Evolutionary conservation across 2,888 invertebrate genomes (phyloP).

Genomic region (Uloborus plumipes): DNA sequence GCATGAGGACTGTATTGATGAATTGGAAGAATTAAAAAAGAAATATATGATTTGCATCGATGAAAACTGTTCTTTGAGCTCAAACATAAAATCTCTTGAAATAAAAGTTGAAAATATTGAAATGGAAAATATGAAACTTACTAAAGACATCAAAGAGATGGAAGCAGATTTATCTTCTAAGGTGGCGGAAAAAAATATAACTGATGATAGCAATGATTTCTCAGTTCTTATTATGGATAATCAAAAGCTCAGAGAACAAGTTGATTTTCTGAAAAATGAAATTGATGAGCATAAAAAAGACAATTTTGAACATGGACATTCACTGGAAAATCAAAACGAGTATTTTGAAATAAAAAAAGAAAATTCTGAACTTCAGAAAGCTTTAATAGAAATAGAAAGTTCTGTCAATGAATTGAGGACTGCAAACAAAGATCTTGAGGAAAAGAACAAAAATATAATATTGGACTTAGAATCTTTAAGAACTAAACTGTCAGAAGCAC

Average conservation of each 20-base stretch:
- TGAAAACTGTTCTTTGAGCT: conserved; percentile 22
- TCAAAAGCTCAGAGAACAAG: conserved; percentile 20
- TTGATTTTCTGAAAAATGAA: conserved; percentile 17
- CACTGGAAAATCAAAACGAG: neutral
- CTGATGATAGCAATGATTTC: conserved; percentile 6
- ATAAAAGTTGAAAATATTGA: neutral
- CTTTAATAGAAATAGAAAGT: neutral
- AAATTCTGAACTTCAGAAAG: conserved; percentile 1
- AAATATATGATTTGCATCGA: conserved; percentile 33
- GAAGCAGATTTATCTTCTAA: neutral
- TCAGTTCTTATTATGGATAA: conserved; percentile 28
- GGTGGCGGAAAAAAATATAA: neutral
- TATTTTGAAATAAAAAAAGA: conserved; percentile 4
- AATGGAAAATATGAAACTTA: conserved; percentile 8
- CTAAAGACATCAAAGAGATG: neutral
- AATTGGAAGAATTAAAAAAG: conserved; percentile 19
- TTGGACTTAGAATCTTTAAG: neutral
- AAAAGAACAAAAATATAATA: conserved; percentile 9
- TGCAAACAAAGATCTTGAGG: conserved; percentile 6
- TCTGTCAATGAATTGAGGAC: conserved; percentile 3
- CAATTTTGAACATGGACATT: neutral
- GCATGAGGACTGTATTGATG: conserved; percentile 1
- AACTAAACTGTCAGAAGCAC: neutral
- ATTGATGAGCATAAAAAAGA: conserved; percentile 12
- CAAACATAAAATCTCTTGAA: conserved; percentile 21